These are phyloP conservation scores for Lepidocyrtoides sp. DNA, from an alignment of 2,888 invertebrate genomes.

Conservation along the genomic window DNA sequence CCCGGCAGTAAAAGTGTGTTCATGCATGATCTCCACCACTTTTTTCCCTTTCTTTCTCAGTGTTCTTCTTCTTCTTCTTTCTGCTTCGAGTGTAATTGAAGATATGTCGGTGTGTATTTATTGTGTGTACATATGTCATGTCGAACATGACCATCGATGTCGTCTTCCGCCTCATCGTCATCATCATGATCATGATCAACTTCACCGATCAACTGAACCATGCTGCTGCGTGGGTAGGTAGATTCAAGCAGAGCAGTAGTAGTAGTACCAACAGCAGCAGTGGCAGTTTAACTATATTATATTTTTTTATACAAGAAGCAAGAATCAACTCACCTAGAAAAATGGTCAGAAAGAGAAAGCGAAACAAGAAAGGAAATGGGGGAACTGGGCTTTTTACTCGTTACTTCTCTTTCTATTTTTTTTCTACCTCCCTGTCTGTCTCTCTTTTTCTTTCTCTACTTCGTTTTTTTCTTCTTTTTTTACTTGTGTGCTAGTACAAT, in stretches of 20 bases:
- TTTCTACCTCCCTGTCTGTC: constrained; percentile 23
- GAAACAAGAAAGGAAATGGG: constrained; percentile 65
- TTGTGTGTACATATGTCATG: constrained; percentile 75
- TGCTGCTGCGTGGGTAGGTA: not conserved
- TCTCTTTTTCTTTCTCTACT: not conserved
- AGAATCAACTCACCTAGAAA: constrained; percentile 65
- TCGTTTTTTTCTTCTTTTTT: not conserved
- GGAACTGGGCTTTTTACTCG: constrained; percentile 57
- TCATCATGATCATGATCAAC: constrained; percentile 40
- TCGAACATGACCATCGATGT: constrained; percentile 70
- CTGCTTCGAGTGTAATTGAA: constrained; percentile 62
- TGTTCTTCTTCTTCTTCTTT: constrained; percentile 16
- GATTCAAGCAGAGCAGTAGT: not conserved
- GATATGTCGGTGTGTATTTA: constrained; percentile 66
- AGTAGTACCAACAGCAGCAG: not conserved
- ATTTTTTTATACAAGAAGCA: not conserved
- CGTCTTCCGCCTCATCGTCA: constrained; percentile 71
- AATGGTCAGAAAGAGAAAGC: constrained; percentile 30
- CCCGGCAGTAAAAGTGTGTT: not conserved
- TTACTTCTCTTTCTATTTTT: constrained; percentile 31
- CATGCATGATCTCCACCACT: constrained; percentile 40
- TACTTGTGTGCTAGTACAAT: constrained; percentile 42
- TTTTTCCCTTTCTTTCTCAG: not conserved
- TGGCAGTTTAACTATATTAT: constrained; percentile 45
- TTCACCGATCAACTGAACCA: constrained; percentile 45